Conservation (phyloP, 2,113 vertebrate species). For the Bubo bubo region DNA sequence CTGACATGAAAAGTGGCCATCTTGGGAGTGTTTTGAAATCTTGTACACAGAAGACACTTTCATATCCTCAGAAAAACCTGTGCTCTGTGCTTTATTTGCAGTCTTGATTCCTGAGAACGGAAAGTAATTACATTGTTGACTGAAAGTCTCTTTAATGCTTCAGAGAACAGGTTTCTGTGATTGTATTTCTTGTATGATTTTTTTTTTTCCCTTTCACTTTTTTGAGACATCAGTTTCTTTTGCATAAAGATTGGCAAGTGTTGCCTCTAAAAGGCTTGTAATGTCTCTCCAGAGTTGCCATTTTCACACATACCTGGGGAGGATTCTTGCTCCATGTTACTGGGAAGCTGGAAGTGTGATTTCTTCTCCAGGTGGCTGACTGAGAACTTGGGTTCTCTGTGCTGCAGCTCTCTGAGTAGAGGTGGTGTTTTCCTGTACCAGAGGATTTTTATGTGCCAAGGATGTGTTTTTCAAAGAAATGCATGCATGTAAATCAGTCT, state of each 20-base stretch:
- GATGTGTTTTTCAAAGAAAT: slow-evolving; percentile 16
- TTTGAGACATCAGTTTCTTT: not conserved
- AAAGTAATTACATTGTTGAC: not conserved
- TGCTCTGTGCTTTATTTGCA: not conserved
- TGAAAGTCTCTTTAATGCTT: not conserved
- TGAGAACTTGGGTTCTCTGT: fast-evolving
- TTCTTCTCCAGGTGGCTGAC: not conserved
- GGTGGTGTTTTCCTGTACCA: not conserved
- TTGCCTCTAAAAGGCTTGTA: not conserved
- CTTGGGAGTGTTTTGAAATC: not conserved
- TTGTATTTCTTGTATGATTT: not conserved
- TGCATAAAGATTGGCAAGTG: fast-evolving
- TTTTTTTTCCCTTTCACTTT: not conserved
- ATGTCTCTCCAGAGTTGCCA: not conserved
- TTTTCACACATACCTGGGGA: fast-evolving
- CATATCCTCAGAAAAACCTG: not conserved
- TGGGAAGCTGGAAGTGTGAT: not conserved
- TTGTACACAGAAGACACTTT: not conserved
- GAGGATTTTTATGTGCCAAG: not conserved
- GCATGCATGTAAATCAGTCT: not conserved
- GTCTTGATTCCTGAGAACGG: not conserved
- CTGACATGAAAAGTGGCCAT: not conserved
- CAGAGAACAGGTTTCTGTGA: not conserved
- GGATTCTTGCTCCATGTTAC: not conserved
- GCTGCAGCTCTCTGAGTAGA: not conserved